Evolutionary conservation across 2,888 invertebrate genomes (phyloP).

Genomic region (Petrophora chlorosata): DNA sequence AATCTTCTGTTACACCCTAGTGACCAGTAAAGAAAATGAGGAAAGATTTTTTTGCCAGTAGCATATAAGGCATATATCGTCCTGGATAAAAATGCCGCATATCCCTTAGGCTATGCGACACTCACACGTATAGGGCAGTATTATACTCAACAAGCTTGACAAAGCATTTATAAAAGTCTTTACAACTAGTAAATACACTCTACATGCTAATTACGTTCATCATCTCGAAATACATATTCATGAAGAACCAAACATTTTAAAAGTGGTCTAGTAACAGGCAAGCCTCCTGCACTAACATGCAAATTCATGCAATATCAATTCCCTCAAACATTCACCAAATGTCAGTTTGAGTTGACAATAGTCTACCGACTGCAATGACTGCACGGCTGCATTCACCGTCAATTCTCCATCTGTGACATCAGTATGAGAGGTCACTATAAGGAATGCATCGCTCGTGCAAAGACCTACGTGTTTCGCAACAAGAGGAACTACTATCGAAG

Average conservation of each 20-base stretch:
- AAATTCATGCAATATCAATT: not conserved
- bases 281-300: not conserved
- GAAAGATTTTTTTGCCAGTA: not conserved
- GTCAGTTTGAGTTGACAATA: conserved; percentile 1
- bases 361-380: conserved; percentile 3
- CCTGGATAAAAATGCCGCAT: too few species aligned
- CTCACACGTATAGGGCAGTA: too few species aligned
- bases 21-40: not conserved
- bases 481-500: conserved; percentile 23
- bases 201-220: too few species aligned
- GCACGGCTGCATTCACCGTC: conserved; percentile 18
- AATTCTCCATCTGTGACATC: conserved; percentile 29
- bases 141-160: too few species aligned
- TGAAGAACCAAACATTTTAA: too few species aligned
- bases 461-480: conserved; percentile 30
- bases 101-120: too few species aligned
- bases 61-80: too few species aligned
- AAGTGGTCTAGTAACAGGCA: too few species aligned
- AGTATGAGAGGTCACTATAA: conserved; percentile 40
- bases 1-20: conserved; percentile 15
- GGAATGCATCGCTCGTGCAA: conserved; percentile 37
- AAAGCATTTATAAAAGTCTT: too few species aligned
- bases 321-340: not conserved
- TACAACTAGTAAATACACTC: too few species aligned
- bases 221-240: too few species aligned